These are phyloP conservation scores for Monochamus saltuarius DNA, from an alignment of 1,140 invertebrate genomes.

Conservation along the genomic window DNA sequence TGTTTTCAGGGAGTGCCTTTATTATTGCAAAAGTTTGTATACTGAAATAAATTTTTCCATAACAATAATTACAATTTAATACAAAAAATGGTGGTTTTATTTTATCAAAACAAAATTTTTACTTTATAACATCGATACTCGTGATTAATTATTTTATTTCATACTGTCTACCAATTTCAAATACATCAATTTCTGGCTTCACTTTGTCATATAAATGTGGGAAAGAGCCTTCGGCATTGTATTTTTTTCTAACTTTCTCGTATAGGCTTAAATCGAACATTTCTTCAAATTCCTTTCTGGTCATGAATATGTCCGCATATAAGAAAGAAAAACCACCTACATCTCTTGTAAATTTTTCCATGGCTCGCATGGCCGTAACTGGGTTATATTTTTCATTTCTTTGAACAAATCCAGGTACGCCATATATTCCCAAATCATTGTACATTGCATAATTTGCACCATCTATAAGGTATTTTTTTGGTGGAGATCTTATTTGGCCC, in stretches of 20 bases:
- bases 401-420: constrained; percentile 58
- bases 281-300: constrained; percentile 57
- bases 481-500: constrained; percentile 54
- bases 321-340: constrained; percentile 60
- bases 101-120: too few species aligned
- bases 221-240: constrained; percentile 56
- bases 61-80: too few species aligned
- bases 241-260: constrained; percentile 55
- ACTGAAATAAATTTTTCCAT: background rate
- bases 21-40: background rate
- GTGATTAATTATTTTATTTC: constrained; percentile 16
- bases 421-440: constrained; percentile 61
- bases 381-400: constrained; percentile 56
- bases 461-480: constrained; percentile 53
- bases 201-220: constrained; percentile 60
- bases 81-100: too few species aligned
- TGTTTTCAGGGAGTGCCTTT: too few species aligned
- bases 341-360: constrained; percentile 60
- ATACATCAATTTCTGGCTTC: constrained; percentile 69
- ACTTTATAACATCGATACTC: too few species aligned
- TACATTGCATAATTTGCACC: constrained; percentile 58
- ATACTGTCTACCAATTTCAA: constrained; percentile 59
- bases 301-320: constrained; percentile 69
- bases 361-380: constrained; percentile 56
- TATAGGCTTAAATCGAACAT: constrained; percentile 59